phyloP scores from a whole-genome alignment of 1,140 invertebrate species.

The Leucophenga varia region DNA sequence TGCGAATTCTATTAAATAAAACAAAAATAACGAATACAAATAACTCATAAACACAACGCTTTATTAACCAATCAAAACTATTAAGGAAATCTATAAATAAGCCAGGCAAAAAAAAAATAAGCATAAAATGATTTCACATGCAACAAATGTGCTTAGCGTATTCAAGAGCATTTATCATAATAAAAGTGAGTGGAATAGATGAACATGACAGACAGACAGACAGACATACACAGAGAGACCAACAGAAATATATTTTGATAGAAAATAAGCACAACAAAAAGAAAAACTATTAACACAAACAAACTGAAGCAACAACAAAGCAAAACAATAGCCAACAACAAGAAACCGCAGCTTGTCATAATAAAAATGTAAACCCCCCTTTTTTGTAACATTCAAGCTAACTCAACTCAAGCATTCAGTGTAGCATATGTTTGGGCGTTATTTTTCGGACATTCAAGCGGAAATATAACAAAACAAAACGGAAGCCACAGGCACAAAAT shows the following conservation, averaged over 20 bases:
- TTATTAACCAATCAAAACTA: too few species aligned
- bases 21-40: too few species aligned
- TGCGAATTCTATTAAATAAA: too few species aligned
- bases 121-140: conserved; percentile 11
- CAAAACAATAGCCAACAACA: conserved; percentile 11
- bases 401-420: too few species aligned
- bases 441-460: conserved; percentile 30
- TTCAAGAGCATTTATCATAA: conserved; percentile 33
- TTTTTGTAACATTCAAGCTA: neutral
- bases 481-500: conserved; percentile 17
- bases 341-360: conserved; percentile 50
- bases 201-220: conserved; percentile 15
- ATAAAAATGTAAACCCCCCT: conserved; percentile 21
- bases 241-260: conserved; percentile 1
- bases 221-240: neutral
- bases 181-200: too few species aligned
- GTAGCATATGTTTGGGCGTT: conserved; percentile 3
- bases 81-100: too few species aligned
- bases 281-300: conserved; percentile 48
- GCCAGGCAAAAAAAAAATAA: too few species aligned
- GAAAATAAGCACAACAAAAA: conserved; percentile 19
- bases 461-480: conserved; percentile 32
- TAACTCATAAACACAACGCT: too few species aligned
- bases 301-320: conserved; percentile 26
- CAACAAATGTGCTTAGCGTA: conserved; percentile 37